These are phyloP conservation scores for Carcinoscorpius rotundicauda DNA, from an alignment of 1,140 invertebrate species.

Conservation along the genomic window DNA sequence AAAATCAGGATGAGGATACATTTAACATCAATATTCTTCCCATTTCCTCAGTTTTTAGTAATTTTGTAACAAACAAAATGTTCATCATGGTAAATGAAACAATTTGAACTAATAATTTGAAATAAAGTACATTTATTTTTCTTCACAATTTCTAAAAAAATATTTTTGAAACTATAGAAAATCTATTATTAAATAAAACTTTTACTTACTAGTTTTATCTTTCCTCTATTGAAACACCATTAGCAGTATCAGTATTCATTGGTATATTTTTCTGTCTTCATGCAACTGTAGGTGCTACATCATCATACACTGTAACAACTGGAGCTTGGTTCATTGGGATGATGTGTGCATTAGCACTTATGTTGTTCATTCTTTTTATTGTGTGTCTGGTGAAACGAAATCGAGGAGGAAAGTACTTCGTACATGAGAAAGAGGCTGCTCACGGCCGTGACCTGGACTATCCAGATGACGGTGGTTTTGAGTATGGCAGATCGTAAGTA, in stretches of 20 bases:
- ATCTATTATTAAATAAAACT: no score
- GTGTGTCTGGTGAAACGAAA: slow-evolving; percentile 88
- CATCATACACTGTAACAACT: slow-evolving; percentile 16
- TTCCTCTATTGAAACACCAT: not conserved
- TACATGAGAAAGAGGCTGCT: slow-evolving; percentile 84
- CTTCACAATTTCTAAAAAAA: no score
- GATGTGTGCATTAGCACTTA: slow-evolving; percentile 85
- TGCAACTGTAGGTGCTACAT: slow-evolving; percentile 11
- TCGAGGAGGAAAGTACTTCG: slow-evolving; percentile 87
- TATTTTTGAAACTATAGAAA: no score
- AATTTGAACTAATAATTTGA: no score
- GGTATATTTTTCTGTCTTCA: not conserved
- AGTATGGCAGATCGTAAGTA: slow-evolving; percentile 88
- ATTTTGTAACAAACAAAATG: no score
- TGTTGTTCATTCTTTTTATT: slow-evolving; percentile 80
- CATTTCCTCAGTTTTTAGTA: no score
- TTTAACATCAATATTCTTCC: no score
- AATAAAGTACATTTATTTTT: no score
- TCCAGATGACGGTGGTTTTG: slow-evolving; percentile 74
- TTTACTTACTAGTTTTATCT: no score
- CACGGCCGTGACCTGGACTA: slow-evolving; percentile 75
- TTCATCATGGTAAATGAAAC: no score
- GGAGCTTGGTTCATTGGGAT: slow-evolving; percentile 84
- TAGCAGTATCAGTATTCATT: no score
- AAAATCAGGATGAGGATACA: no score